Conservation (phyloP, 92 coral and sea anemone genomes). For the Meandrina meandrites region DNA sequence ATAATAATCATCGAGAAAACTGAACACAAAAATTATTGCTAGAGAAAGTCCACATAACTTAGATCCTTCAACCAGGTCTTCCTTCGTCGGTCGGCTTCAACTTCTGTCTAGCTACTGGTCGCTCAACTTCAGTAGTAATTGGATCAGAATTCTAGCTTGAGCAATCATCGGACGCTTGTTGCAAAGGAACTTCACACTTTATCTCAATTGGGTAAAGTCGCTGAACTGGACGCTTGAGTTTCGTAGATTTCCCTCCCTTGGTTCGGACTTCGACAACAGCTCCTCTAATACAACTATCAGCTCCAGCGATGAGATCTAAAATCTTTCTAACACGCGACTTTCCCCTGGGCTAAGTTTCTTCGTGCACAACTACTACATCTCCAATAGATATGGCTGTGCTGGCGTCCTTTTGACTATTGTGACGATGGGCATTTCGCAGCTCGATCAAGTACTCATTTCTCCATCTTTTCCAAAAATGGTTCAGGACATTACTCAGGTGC, state of each 20-base stretch:
- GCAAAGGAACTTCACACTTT: neutral
- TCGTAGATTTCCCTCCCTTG: slow-evolving; percentile 44
- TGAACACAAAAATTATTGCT: too few relatives aligned
- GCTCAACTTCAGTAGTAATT: neutral
- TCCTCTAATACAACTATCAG: slow-evolving; percentile 53
- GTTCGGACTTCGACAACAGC: slow-evolving; percentile 59
- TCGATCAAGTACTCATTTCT: slow-evolving; percentile 58
- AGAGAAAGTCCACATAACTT: neutral
- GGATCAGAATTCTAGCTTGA: neutral
- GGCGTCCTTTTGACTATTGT: slow-evolving; percentile 3
- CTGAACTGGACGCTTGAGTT: slow-evolving; percentile 66
- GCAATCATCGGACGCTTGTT: too few relatives aligned
- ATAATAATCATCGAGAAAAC: too few relatives aligned
- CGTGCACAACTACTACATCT: slow-evolving; percentile 52
- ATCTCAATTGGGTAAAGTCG: slow-evolving; percentile 59
- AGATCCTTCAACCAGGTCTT: slow-evolving; percentile 19
- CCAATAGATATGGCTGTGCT: slow-evolving; percentile 33
- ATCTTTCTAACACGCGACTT: slow-evolving; percentile 52
- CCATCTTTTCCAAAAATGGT: slow-evolving; percentile 72
- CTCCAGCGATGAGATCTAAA: slow-evolving; percentile 45
- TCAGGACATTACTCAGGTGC: slow-evolving; percentile 34
- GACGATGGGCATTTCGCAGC: slow-evolving; percentile 46
- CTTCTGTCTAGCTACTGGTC: slow-evolving; percentile 32
- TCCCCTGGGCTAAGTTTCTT: slow-evolving; percentile 48
- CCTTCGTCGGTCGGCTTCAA: slow-evolving; percentile 35